These are phyloP conservation scores for Choloepus hoffmanni DNA, from an alignment of 2,113 vertebrate species.

Conservation along the genomic window DNA sequence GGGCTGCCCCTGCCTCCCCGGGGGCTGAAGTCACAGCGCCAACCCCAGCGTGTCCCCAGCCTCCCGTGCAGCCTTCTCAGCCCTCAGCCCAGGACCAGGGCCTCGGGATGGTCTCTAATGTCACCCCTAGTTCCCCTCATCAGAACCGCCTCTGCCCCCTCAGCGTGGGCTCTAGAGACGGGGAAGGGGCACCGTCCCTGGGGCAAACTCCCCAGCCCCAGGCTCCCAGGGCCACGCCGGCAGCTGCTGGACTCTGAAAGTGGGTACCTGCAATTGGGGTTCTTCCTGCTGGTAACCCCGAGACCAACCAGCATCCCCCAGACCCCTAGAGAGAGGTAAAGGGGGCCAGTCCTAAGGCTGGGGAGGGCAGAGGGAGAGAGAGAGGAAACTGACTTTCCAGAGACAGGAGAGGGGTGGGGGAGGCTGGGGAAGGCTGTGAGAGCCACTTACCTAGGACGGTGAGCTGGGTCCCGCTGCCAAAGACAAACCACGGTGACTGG, in stretches of 20 bases:
- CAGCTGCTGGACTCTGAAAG: rapidly evolving
- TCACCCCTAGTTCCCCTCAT: neutral
- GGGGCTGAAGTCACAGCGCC: neutral
- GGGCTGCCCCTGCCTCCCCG: neutral
- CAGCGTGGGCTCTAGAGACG: neutral
- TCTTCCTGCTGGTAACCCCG: neutral
- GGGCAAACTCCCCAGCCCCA: neutral
- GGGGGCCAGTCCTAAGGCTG: rapidly evolving
- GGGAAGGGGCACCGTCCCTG: neutral
- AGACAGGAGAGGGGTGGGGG: neutral
- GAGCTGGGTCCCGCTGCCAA: constrained; percentile 63
- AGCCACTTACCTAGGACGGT: constrained; percentile 65
- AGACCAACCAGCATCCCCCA: neutral
- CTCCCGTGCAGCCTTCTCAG: neutral
- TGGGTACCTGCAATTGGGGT: neutral
- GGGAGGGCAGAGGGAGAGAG: neutral
- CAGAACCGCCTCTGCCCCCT: neutral
- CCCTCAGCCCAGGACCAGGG: neutral
- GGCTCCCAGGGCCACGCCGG: rapidly evolving
- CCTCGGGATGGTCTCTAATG: rapidly evolving
- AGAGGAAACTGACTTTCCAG: neutral
- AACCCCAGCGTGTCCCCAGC: rapidly evolving
- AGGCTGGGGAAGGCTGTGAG: neutral
- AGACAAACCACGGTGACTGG: neutral
- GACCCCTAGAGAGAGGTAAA: neutral